phyloP scores from a whole-genome alignment of 2,888 invertebrate species.

The Cheilosia impressa region DNA sequence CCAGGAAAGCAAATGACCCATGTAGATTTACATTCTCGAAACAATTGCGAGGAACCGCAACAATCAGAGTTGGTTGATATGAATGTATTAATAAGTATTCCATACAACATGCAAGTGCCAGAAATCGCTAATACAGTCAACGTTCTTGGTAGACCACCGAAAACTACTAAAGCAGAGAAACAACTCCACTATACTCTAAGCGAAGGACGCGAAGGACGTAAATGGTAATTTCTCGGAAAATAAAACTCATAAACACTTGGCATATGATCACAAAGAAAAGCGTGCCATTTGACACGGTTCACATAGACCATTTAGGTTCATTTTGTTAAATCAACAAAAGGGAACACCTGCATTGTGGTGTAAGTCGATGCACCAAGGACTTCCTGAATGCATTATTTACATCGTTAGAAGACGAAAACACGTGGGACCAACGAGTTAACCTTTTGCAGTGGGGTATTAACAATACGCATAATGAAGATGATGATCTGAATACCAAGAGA shows the following conservation, averaged over 20 bases:
- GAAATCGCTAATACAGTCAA: not conserved
- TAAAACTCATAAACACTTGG: conserved; percentile 8
- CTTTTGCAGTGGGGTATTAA: too few species aligned
- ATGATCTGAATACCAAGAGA: too few species aligned
- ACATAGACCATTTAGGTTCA: too few species aligned
- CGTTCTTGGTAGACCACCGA: not conserved
- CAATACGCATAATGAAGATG: too few species aligned
- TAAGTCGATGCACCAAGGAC: too few species aligned
- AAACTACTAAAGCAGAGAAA: not conserved
- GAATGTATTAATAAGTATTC: not conserved
- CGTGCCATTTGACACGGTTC: too few species aligned
- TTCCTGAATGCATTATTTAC: too few species aligned
- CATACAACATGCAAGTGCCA: not conserved
- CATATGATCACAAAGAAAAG: too few species aligned
- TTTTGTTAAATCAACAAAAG: too few species aligned
- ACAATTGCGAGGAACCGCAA: not conserved
- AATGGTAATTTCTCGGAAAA: conserved; percentile 14
- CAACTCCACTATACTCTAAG: conserved; percentile 12
- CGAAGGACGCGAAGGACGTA: conserved; percentile 4
- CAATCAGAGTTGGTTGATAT: not conserved
- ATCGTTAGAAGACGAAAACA: too few species aligned
- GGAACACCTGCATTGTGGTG: too few species aligned
- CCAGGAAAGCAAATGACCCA: conserved; percentile 32
- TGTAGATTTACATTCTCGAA: conserved; percentile 32
- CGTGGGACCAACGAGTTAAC: too few species aligned